Evolutionary conservation across 2,113 vertebrate species (phyloP).

Genomic region (Lagopus muta): DNA sequence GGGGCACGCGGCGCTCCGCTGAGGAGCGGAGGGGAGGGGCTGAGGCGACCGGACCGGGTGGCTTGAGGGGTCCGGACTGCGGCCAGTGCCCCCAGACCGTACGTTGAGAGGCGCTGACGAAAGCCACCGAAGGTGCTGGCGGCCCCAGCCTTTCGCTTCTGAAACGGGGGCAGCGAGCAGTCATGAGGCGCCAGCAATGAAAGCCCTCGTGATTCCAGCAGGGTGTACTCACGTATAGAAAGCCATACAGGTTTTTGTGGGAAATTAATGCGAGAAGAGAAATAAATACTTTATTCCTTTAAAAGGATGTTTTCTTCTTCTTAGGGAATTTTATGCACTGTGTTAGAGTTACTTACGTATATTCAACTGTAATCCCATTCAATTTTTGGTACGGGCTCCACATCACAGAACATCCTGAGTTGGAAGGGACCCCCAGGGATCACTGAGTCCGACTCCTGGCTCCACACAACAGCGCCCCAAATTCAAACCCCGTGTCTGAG

Average conservation of each 20-base stretch:
- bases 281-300: neutral
- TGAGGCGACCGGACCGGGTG: no score
- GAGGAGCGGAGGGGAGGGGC: no score
- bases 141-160: neutral
- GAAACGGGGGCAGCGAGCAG: neutral
- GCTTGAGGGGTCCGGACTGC: neutral
- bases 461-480: no score
- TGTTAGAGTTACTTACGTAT: neutral
- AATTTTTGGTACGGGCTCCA: neutral
- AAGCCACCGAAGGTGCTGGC: neutral
- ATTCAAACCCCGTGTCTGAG: no score
- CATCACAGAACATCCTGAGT: no score
- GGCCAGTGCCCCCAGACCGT: accelerated
- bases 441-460: no score
- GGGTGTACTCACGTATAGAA: neutral
- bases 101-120: neutral
- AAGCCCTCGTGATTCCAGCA: neutral
- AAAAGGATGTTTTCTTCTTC: neutral
- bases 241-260: neutral
- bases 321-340: neutral
- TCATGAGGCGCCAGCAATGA: neutral
- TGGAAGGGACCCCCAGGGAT: no score
- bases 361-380: neutral
- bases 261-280: neutral
- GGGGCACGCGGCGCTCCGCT: no score